phyloP scores from a whole-genome alignment of 2,888 invertebrate species.

The Lasioglossum oenotherae region DNA sequence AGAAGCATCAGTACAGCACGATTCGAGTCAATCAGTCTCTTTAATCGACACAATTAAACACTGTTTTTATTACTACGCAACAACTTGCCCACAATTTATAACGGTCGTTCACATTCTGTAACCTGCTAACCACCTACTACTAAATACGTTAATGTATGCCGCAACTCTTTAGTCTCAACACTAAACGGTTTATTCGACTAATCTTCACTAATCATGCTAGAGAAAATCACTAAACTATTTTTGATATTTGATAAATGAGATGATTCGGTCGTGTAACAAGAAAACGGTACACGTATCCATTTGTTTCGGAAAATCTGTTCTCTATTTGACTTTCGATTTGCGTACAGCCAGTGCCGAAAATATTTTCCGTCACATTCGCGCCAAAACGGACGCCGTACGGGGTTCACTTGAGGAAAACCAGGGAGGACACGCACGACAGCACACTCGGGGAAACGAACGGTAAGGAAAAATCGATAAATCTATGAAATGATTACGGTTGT shows the following conservation, averaged over 20 bases:
- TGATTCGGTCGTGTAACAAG: neutral
- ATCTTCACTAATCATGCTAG: neutral
- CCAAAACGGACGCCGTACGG: conserved; percentile 31
- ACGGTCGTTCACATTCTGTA: neutral
- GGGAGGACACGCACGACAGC: neutral
- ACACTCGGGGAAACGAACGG: neutral
- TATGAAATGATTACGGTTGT: neutral
- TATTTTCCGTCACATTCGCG: conserved; percentile 32
- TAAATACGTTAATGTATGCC: neutral
- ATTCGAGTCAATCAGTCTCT: conserved; percentile 28
- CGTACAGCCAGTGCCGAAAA: neutral
- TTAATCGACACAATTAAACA: neutral
- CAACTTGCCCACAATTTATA: neutral
- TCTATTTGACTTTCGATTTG: neutral
- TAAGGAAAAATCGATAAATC: neutral
- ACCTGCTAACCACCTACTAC: neutral
- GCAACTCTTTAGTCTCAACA: neutral
- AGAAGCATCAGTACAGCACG: conserved; percentile 17
- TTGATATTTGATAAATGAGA: neutral
- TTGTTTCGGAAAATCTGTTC: neutral
- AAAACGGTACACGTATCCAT: neutral
- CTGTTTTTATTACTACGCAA: neutral
- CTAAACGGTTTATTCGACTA: neutral
- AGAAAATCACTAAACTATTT: neutral
- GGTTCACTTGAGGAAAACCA: neutral